These are phyloP conservation scores for Phrynocephalus vlangalii DNA, from an alignment of 2,797 vertebrate species.

Conservation along the genomic window DNA sequence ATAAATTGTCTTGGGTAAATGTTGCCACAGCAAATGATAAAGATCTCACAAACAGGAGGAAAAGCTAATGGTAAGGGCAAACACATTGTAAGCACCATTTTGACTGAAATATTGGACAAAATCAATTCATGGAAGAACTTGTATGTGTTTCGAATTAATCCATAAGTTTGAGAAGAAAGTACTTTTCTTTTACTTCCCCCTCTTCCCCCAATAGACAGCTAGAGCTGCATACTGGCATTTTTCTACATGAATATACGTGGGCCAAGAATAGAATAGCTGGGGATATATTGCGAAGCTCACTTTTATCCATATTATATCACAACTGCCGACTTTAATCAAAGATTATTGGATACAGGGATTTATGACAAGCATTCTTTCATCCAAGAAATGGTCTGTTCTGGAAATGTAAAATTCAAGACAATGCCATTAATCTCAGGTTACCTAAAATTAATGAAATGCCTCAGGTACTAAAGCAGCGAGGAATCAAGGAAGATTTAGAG, in stretches of 20 bases:
- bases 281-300: constrained; percentile 64
- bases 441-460: constrained; percentile 59
- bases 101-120: not conserved
- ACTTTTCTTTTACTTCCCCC: constrained; percentile 59
- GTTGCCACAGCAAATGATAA: constrained; percentile 77
- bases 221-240: constrained; percentile 68
- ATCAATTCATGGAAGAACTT: constrained; percentile 72
- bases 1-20: constrained; percentile 73
- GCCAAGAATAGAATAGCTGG: constrained; percentile 65
- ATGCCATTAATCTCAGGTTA: constrained; percentile 50
- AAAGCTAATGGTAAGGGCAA: constrained; percentile 72
- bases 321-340: constrained; percentile 74
- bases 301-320: constrained; percentile 71
- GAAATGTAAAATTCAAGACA: constrained; percentile 63
- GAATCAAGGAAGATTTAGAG: constrained; percentile 27
- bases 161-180: constrained; percentile 68
- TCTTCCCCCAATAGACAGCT: constrained; percentile 63
- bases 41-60: constrained; percentile 77
- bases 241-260: constrained; percentile 67
- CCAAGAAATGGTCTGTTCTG: constrained; percentile 63
- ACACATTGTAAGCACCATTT: constrained; percentile 65
- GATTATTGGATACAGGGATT: constrained; percentile 60
- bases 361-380: constrained; percentile 60
- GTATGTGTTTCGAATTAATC: constrained; percentile 76
- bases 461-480: constrained; percentile 34